Evolutionary conservation across 1,140 invertebrate species (phyloP).

Genomic region (Halesus radiatus): DNA sequence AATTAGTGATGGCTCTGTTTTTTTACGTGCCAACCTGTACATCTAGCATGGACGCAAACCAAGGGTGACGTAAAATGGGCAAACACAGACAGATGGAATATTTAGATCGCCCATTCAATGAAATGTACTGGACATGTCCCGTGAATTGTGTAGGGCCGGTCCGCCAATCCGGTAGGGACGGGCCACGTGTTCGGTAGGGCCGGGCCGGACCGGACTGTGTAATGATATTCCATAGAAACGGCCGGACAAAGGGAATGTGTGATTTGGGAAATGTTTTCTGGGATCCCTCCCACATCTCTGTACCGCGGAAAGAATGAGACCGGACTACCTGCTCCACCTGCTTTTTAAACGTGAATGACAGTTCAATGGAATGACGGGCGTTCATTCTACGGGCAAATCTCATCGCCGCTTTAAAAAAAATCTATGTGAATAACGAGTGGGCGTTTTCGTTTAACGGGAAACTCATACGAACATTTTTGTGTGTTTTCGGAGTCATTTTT

Average conservation of each 20-base stretch:
- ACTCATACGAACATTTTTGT: too few relatives aligned
- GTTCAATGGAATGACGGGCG: not conserved
- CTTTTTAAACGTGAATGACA: not conserved
- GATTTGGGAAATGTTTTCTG: constrained; percentile 17
- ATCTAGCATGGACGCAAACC: not conserved
- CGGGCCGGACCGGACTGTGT: not conserved
- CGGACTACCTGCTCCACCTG: not conserved
- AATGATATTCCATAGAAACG: constrained; percentile 35
- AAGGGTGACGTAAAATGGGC: constrained; percentile 21
- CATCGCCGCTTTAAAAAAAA: too few relatives aligned
- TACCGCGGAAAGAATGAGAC: not conserved
- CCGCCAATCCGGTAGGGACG: too few relatives aligned
- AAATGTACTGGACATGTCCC: constrained; percentile 31
- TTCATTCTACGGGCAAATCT: too few relatives aligned
- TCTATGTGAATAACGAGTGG: too few relatives aligned
- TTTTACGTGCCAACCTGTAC: too few relatives aligned
- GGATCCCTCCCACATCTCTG: constrained; percentile 3
- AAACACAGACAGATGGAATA: constrained; percentile 34
- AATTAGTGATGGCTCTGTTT: too few relatives aligned
- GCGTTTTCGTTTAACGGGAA: too few relatives aligned
- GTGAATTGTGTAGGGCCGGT: constrained; percentile 20
- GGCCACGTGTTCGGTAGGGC: too few relatives aligned
- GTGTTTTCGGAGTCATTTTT: too few relatives aligned
- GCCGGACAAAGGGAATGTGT: constrained; percentile 25
- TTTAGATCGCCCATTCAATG: constrained; percentile 29